Evolutionary conservation across 2,113 vertebrate species (phyloP).

Genomic region (Phrynosoma platyrhinos): DNA sequence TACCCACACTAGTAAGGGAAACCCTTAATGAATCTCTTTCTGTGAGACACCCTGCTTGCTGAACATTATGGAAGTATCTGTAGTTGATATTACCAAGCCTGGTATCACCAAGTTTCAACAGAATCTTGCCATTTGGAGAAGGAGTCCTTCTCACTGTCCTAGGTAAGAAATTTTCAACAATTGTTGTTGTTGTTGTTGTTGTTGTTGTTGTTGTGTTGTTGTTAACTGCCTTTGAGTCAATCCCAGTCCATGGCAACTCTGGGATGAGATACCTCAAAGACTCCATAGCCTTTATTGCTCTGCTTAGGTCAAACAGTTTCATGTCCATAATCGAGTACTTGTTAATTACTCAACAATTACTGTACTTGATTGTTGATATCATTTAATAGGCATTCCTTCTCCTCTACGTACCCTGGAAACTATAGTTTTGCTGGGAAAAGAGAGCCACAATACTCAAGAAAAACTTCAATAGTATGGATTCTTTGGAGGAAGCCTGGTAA

Average conservation of each 20-base stretch:
- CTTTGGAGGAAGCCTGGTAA: not conserved
- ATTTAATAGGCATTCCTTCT: not conserved
- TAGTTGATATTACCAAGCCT: not conserved
- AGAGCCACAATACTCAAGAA: not conserved
- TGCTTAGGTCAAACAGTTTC: too few relatives aligned
- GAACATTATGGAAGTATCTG: not conserved
- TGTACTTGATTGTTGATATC: too few relatives aligned
- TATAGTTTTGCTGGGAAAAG: not conserved
- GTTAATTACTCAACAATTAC: too few relatives aligned
- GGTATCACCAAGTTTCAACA: slow-evolving; percentile 34
- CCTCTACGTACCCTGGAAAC: not conserved
- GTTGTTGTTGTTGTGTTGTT: too few relatives aligned
- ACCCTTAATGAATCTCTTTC: not conserved
- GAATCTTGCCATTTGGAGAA: slow-evolving; percentile 34
- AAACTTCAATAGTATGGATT: not conserved
- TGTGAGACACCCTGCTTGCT: not conserved
- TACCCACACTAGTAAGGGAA: not conserved
- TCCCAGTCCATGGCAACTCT: too few relatives aligned
- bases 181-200: not conserved
- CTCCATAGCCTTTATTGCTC: too few relatives aligned
- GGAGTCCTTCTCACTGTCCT: slow-evolving; percentile 60
- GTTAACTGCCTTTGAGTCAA: not conserved
- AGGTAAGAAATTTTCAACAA: slow-evolving; percentile 50
- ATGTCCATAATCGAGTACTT: too few relatives aligned
- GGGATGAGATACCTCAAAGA: too few relatives aligned